Conservation (phyloP, 1,140 invertebrate species). For the Ephestia elutella region DNA sequence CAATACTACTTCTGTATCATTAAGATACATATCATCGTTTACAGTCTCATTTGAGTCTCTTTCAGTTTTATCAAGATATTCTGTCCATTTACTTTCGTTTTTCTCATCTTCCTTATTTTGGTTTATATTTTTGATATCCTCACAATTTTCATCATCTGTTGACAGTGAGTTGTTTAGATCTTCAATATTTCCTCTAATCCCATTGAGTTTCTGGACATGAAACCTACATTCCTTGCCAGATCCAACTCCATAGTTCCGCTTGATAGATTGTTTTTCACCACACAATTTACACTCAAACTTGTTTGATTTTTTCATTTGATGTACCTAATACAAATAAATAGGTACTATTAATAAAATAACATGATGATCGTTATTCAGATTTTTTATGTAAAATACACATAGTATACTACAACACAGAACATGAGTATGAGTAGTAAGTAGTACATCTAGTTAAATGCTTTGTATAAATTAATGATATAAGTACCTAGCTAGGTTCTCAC, state of each 20-base stretch:
- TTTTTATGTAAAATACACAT: no score
- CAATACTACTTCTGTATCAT: conserved; percentile 35
- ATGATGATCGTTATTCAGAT: no score
- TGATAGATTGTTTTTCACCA: conserved; percentile 78
- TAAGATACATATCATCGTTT: conserved; percentile 22
- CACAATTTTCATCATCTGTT: conserved; percentile 22
- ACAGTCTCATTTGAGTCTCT: conserved; percentile 16
- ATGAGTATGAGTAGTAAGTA: no score
- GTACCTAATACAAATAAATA: not conserved
- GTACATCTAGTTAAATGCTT: no score
- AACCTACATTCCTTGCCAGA: conserved; percentile 77
- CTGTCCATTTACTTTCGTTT: conserved; percentile 51
- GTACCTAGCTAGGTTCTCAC: no score
- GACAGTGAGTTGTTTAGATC: conserved; percentile 43
- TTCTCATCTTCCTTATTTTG: conserved; percentile 9
- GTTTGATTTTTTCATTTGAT: conserved; percentile 77
- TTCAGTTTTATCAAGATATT: conserved; percentile 35
- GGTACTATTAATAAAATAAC: no score
- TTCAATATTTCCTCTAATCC: conserved; percentile 44
- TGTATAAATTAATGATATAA: no score
- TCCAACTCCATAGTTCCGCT: conserved; percentile 76
- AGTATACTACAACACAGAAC: no score
- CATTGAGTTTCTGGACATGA: conserved; percentile 78
- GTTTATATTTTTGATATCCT: conserved; percentile 12
- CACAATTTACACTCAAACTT: conserved; percentile 83